phyloP scores from a whole-genome alignment of 2,113 vertebrate genomes.

The Pristiophorus japonicus region DNA sequence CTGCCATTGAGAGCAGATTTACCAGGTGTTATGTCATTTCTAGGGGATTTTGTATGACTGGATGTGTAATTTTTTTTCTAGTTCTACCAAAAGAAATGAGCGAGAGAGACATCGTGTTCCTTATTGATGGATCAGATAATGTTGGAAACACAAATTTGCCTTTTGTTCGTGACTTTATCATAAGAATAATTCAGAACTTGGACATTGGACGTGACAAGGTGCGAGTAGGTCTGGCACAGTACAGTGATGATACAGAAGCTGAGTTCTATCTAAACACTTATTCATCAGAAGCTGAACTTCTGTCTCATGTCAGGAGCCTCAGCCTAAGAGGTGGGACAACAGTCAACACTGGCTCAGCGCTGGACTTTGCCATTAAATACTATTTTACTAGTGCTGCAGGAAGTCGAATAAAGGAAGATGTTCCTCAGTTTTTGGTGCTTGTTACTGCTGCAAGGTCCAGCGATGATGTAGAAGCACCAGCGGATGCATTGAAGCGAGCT shows the following conservation, averaged over 20 bases:
- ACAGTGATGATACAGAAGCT: conserved; percentile 69
- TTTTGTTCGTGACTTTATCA: conserved; percentile 77
- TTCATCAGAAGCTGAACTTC: conserved; percentile 67
- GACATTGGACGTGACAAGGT: conserved; percentile 73
- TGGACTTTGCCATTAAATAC: conserved; percentile 65
- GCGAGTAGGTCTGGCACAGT: conserved; percentile 83
- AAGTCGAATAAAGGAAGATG: conserved; percentile 67
- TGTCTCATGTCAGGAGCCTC: conserved; percentile 66
- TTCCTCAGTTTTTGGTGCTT: conserved; percentile 81
- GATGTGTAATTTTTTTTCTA: not conserved
- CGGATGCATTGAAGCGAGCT: conserved; percentile 60
- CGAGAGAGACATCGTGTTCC: conserved; percentile 90
- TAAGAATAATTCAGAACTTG: conserved; percentile 70
- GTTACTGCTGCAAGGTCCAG: conserved; percentile 69
- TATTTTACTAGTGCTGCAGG: conserved; percentile 73
- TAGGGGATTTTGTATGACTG: not conserved
- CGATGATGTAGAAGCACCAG: conserved; percentile 54
- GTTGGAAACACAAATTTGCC: conserved; percentile 73
- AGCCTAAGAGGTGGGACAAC: conserved; percentile 68
- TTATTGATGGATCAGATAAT: conserved; percentile 87
- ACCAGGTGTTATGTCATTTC: not conserved
- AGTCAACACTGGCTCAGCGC: conserved; percentile 74
- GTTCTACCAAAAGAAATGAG: conserved; percentile 50
- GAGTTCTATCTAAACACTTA: conserved; percentile 81
- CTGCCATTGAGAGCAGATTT: not conserved